Evolutionary conservation across 2,888 invertebrate genomes (phyloP), one percentile per base, ranked within the genome.

Genomic region (Sphaerophoria taeniata): DNA sequence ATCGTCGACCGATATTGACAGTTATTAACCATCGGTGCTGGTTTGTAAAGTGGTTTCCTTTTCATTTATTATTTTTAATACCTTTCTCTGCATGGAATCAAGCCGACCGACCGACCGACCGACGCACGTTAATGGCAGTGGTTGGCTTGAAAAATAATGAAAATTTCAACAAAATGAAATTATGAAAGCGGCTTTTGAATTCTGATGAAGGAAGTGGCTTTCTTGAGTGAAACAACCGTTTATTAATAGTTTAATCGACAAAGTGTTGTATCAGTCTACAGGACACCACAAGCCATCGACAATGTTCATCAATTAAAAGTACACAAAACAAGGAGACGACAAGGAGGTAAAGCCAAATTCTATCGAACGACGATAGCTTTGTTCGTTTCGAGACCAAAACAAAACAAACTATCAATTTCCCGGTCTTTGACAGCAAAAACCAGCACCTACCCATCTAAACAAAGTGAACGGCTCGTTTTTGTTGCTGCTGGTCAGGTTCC

Each of bases 101-200:
- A 24, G 24, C 24, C 24, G 24, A 24, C 24, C 24, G 24, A 24
- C n/a, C n/a, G n/a, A n/a, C 11, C 39, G 39, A 2, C 11, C 39
- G 39, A n/a, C n/a, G n/a, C n/a, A n/a, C 9, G 43, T 0, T 43
- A 43, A 43, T 43, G 9, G 31, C 0, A 31, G 0, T 53, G 24
- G 2, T 51, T 43, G 53, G 11, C 7, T 24, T 31, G 24, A 53
- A 24, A 24, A 24, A 53, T 53, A 11, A 53, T 53, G 53, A 31
- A 53, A 53, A 53, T 53, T 53, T 53, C 31, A 53, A 31, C 31
- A 31, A 31, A 53, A 31, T 31, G 53, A 53, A 53, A 53, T 31
- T 53, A 53, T 31, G 31, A 53, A 53, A 53, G 24, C 53, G 53
- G 31, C 31, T 53, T 53, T 53, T 43, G 3, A 24, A 53, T 4